These are phyloP conservation scores for Todiramphus chloris DNA, from an alignment of 2,113 vertebrate species.

Conservation along the genomic window DNA sequence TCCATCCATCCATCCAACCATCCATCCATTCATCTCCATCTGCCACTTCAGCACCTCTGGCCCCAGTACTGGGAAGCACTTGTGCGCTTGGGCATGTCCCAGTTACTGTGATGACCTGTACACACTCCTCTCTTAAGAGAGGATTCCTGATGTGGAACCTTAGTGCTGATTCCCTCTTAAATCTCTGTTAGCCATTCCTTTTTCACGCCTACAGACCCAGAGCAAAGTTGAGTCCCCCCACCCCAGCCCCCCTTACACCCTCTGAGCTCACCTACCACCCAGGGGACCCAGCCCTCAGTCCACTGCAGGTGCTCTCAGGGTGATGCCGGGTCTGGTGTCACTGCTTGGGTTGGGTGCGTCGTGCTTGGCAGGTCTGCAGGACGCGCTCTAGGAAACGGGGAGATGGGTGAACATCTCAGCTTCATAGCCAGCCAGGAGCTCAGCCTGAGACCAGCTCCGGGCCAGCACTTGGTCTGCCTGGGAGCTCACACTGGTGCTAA, in stretches of 20 bases:
- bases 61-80: neutral
- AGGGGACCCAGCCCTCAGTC: neutral
- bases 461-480: neutral
- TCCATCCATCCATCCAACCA: neutral
- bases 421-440: neutral
- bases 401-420: neutral
- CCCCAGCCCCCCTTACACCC: neutral
- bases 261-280: neutral
- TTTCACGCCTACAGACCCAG: neutral
- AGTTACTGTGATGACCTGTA: rapidly evolving
- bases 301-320: neutral
- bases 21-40: neutral
- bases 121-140: neutral
- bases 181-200: neutral
- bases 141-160: neutral
- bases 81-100: neutral
- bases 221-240: neutral
- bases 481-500: neutral
- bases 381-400: neutral
- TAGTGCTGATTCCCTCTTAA: neutral
- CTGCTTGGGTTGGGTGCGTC: neutral
- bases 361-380: neutral
- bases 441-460: neutral
- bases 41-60: neutral
- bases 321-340: neutral